Percentiles rank a stretch among this genome's conserved stretches.
Conservation (phyloP, 1,140 invertebrate genomes). For the Brachionus paranguensis region DNA sequence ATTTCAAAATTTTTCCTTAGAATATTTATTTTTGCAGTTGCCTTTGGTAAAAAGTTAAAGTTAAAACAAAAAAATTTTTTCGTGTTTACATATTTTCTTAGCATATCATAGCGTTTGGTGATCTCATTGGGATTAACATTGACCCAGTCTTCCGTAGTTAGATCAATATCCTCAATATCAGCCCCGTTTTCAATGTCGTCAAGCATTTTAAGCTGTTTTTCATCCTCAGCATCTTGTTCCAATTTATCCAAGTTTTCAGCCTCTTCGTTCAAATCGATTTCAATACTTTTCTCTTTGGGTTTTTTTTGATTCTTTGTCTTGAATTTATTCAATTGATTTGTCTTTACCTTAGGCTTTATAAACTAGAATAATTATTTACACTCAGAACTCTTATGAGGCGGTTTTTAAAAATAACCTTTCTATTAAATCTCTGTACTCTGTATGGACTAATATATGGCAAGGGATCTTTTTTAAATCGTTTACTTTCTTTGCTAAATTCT, state of each 20-base stretch:
- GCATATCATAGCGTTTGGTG: slow-evolving; percentile 27
- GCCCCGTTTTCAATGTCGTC: slow-evolving; percentile 27
- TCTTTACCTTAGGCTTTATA: neutral
- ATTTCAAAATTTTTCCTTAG: neutral
- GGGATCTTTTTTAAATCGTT: neutral
- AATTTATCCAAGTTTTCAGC: slow-evolving; percentile 9
- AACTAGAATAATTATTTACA: neutral
- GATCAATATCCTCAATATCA: slow-evolving; percentile 35
- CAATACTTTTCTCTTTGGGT: neutral
- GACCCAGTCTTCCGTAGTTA: slow-evolving; percentile 32
- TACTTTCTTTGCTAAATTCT: neutral
- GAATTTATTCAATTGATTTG: neutral
- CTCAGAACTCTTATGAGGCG: neutral
- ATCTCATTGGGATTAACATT: slow-evolving; percentile 38
- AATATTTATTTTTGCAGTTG: slow-evolving; percentile 23
- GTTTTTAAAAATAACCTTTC: neutral
- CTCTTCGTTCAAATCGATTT: slow-evolving; percentile 15
- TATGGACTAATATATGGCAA: neutral
- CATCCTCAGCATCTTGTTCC: slow-evolving; percentile 32
- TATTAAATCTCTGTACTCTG: neutral
- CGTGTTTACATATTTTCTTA: slow-evolving; percentile 22
- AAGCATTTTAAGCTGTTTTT: slow-evolving; percentile 29
- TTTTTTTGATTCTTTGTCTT: slow-evolving; percentile 20
- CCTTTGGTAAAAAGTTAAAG: neutral
- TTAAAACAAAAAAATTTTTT: neutral